Conservation (phyloP, 2,888 invertebrate species). For the Orthosia gothica region DNA sequence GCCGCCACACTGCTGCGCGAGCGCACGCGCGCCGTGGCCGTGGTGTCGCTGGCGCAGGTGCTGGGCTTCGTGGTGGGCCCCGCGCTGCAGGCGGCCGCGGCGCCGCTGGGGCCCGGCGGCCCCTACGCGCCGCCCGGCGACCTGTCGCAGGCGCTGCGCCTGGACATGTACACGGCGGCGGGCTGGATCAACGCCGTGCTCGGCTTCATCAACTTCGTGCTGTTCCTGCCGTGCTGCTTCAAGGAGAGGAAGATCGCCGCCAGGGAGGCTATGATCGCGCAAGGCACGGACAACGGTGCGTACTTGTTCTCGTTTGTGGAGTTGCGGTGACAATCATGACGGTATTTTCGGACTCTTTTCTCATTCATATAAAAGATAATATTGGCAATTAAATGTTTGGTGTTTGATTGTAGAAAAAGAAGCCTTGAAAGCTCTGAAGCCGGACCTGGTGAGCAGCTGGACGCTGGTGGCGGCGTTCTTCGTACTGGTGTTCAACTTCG, state of each 20-base stretch:
- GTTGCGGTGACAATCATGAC: not conserved
- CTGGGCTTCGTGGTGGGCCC: conserved; percentile 97
- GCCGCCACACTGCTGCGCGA: conserved; percentile 96
- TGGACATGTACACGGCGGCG: conserved; percentile 97
- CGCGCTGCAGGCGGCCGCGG: conserved; percentile 95
- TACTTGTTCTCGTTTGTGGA: not conserved
- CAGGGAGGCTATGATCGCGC: conserved; percentile 94
- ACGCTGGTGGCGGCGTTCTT: conserved; percentile 96
- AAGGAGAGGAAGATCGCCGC: conserved; percentile 95
- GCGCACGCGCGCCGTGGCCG: conserved; percentile 96
- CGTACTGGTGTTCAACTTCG: conserved; percentile 96
- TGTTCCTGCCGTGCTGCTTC: conserved; percentile 95
- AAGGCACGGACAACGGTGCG: conserved; percentile 93
- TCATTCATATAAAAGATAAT: not conserved
- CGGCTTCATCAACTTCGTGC: conserved; percentile 93
- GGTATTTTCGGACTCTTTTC: no score
- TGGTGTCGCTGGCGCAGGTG: conserved; percentile 96
- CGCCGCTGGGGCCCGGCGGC: conserved; percentile 93
- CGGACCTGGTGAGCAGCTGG: conserved; percentile 95
- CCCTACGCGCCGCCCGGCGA: conserved; percentile 87
- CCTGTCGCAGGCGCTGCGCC: conserved; percentile 90
- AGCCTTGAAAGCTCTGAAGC: conserved; percentile 93
- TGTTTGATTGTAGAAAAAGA: conserved; percentile 92
- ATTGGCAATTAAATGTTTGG: not conserved
- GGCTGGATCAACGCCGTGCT: conserved; percentile 96